Evolutionary conservation across 92 coral and sea anemone genomes (phyloP).

Genomic region (Montipora capitata): DNA sequence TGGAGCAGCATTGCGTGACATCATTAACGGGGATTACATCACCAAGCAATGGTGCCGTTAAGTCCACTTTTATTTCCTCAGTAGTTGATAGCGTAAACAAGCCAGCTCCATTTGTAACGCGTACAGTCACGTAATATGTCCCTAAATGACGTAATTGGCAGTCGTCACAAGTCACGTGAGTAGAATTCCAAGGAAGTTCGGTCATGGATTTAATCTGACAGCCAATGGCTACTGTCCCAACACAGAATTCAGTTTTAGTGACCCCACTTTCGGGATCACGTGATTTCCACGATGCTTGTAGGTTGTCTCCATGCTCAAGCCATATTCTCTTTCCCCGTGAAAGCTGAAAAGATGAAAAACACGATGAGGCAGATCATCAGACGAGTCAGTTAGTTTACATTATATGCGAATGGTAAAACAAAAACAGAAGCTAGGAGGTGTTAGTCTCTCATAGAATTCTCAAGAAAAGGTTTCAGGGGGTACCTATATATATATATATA

Average conservation of each 20-base stretch:
- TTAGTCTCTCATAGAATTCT: no score
- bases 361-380: no score
- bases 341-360: conserved; percentile 53
- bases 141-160: conserved; percentile 78
- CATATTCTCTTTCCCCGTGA: conserved; percentile 63
- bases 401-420: no score
- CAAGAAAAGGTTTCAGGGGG: no score
- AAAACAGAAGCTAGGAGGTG: no score
- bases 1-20: conserved; percentile 70
- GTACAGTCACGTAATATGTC: conserved; percentile 84
- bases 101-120: conserved; percentile 94
- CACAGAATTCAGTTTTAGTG: conserved; percentile 85
- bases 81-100: conserved; percentile 73
- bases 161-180: conserved; percentile 79
- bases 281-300: conserved; percentile 83
- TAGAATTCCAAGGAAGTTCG: conserved; percentile 56
- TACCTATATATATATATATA: no score
- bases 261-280: conserved; percentile 88
- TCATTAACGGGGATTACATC: conserved; percentile 51
- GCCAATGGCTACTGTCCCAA: conserved; percentile 83
- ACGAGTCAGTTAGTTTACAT: no score
- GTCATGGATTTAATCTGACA: conserved; percentile 89
- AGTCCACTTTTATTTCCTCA: conserved; percentile 73
- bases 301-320: conserved; percentile 73
- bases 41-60: conserved; percentile 83